Percentiles rank a stretch among this genome's conserved stretches.
These are phyloP conservation scores for Acleris emargana DNA, from an alignment of 2,888 invertebrate genomes.

Conservation along the genomic window DNA sequence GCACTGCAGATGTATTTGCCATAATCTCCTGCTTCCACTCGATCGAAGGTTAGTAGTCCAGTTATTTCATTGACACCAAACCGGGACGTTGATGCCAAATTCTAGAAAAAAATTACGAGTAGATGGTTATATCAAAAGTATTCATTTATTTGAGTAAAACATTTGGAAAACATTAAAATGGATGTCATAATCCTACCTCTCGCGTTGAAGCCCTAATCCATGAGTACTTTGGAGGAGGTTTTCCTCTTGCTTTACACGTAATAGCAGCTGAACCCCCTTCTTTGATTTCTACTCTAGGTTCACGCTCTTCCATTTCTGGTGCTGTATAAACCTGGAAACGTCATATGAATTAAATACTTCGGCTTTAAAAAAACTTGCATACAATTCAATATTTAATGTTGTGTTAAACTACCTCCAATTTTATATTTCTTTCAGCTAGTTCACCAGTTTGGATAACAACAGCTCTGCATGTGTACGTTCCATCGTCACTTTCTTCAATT, in stretches of 20 bases:
- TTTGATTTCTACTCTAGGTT: constrained; percentile 86
- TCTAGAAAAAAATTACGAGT: constrained; percentile 62
- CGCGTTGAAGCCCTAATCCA: constrained; percentile 92
- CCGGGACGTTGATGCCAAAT: constrained; percentile 85
- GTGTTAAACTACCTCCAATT: constrained; percentile 86
- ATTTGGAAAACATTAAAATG: background rate
- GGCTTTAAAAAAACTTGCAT: background rate
- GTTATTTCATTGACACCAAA: constrained; percentile 88
- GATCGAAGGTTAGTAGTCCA: constrained; percentile 89
- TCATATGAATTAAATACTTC: background rate
- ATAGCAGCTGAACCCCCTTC: constrained; percentile 92
- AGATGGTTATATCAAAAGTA: constrained; percentile 1
- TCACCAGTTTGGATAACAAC: constrained; percentile 92
- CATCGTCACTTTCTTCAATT: constrained; percentile 92
- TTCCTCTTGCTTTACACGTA: constrained; percentile 91
- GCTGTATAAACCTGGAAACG: constrained; percentile 86
- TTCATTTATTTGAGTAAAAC: background rate
- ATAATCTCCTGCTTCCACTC: constrained; percentile 90
- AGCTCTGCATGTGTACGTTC: constrained; percentile 94
- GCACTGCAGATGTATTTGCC: constrained; percentile 93
- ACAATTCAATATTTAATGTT: background rate
- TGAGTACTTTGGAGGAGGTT: constrained; percentile 91
- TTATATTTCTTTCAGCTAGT: constrained; percentile 89
- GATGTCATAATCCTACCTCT: constrained; percentile 60
- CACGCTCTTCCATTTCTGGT: constrained; percentile 87